Evolutionary conservation across 2,113 vertebrate genomes (phyloP), one percentile per base, ranked within the genome.

Genomic region (Pomatostomus ruficeps): DNA sequence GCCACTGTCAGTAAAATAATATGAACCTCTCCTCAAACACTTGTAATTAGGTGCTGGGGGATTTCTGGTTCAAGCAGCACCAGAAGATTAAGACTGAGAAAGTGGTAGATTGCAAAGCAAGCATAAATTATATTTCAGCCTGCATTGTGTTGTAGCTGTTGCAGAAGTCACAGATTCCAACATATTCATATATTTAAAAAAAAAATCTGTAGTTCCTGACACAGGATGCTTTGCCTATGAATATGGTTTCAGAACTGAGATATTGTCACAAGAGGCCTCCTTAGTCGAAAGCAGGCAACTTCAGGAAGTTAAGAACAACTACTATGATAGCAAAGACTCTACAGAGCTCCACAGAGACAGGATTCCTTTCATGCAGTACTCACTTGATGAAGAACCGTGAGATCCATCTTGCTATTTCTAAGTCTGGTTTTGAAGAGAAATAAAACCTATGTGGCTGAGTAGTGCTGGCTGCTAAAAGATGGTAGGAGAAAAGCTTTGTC

Each of bases 121-220:
- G 11, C 22, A 16, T 48, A 48, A 78, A 61, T 71, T 68, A 22
- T n/a, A 81, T 49, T 58, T 66, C 45, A 61, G 45, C 24, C 77
- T 59, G 35, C 17, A 28, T 85, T 94, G 67, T 92, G 45, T 59
- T 57, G 40, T 5, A 63, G 28, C 19, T 78, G 19, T 59, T 85
- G 70, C 89, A 92, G 48, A 65, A 87, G 57, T 28, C 29, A 77
- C 20, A 63, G 58, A 73, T 82, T 79, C 62, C 38, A 89, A 67
- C 7, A 25, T 11, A 63, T 18, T 54, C 0, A 16, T 28, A 1
- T 40, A 12, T 71, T 78, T 38, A 1, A 2, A 29, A 3, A 42
- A 65, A 70, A 45, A n/a, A 26, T 26, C 15, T 52, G 9, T 19
- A 35, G 66, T 38, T 87, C 28, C 31, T 85, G 80, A 89, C 38